A percentile compares a stretch with the other conserved stretches of the same genome.
Conservation (phyloP, 2,113 vertebrate species). For the Phalacrocorax aristotelis region DNA sequence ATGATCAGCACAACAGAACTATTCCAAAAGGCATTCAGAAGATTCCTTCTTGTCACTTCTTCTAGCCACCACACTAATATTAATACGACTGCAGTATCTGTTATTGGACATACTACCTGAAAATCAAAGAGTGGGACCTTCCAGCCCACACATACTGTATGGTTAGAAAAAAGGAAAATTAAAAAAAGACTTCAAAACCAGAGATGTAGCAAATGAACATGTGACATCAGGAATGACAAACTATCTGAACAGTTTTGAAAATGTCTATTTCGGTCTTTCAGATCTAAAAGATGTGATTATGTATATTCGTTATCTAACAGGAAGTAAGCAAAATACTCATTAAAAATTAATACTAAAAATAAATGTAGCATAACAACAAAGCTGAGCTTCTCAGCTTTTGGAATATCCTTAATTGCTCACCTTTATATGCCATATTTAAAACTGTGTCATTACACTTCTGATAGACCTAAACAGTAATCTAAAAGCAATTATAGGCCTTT, state of each 20-base stretch:
- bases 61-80: background rate
- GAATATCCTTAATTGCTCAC: background rate
- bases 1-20: background rate
- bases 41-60: background rate
- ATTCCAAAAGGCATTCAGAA: background rate
- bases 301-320: background rate
- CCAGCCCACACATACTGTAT: background rate
- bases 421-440: background rate
- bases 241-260: background rate
- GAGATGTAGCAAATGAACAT: background rate
- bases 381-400: background rate
- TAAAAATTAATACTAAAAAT: background rate
- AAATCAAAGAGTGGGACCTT: background rate
- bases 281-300: background rate
- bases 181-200: background rate
- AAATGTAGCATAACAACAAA: background rate
- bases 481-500: background rate
- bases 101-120: background rate
- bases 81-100: background rate
- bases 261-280: background rate
- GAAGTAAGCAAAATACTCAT: background rate
- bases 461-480: background rate
- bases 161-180: background rate
- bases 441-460: background rate
- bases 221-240: background rate